These are phyloP conservation scores for Apus apus DNA, from an alignment of 2,113 vertebrate species.

Conservation along the genomic window DNA sequence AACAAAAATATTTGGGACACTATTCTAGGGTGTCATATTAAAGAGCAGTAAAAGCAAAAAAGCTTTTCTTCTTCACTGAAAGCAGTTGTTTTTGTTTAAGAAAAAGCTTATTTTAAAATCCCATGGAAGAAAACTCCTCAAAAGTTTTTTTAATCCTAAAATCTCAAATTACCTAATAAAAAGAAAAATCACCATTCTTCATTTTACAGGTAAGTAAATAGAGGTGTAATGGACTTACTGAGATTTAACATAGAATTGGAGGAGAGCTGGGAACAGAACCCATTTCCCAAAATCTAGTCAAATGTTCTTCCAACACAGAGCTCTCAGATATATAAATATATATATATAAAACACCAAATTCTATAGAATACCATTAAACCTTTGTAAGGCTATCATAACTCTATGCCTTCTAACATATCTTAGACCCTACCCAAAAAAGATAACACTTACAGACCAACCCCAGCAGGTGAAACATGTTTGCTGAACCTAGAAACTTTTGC, in stretches of 20 bases:
- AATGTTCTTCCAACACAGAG: background rate
- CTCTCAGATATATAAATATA: background rate
- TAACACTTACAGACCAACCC: background rate
- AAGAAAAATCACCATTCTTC: background rate
- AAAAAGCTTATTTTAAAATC: background rate
- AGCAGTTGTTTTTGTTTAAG: background rate
- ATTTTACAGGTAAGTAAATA: background rate
- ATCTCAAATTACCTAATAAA: background rate
- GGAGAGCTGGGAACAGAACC: background rate
- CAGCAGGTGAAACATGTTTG: background rate
- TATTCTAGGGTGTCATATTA: background rate
- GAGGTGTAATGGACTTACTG: background rate
- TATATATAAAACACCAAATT: background rate
- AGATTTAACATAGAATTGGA: background rate
- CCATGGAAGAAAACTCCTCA: background rate
- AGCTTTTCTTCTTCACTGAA: background rate
- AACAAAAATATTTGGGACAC: background rate
- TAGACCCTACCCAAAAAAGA: background rate
- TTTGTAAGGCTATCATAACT: background rate
- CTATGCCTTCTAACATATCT: background rate
- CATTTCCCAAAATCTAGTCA: background rate
- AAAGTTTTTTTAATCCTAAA: background rate
- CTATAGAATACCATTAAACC: background rate
- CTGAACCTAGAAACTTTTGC: background rate
- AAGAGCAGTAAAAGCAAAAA: background rate